phyloP scores from a whole-genome alignment of 1,140 invertebrate genomes.

The Zaprionus lachaisei region DNA sequence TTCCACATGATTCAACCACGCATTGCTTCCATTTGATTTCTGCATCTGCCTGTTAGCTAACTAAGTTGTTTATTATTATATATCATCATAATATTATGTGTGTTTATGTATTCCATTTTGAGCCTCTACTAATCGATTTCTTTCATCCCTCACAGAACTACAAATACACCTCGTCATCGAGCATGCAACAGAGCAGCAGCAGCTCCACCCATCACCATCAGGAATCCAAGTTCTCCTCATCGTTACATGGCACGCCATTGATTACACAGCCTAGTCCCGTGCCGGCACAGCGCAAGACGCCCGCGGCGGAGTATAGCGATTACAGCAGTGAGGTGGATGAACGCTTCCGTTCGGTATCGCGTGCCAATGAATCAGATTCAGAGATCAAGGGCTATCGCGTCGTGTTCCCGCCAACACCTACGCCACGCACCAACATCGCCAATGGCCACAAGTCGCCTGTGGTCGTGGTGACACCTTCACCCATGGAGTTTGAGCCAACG shows the following conservation, averaged over 20 bases:
- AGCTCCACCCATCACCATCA: slow-evolving; percentile 52
- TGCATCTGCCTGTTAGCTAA: slow-evolving; percentile 52
- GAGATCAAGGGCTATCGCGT: slow-evolving; percentile 86
- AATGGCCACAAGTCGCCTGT: slow-evolving; percentile 84
- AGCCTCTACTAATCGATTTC: neutral
- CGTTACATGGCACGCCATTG: slow-evolving; percentile 79
- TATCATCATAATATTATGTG: slow-evolving; percentile 5
- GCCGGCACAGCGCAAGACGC: slow-evolving; percentile 88
- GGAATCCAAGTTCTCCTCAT: slow-evolving; percentile 84
- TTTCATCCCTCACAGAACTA: slow-evolving; percentile 55
- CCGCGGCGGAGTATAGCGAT: slow-evolving; percentile 89
- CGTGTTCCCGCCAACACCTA: slow-evolving; percentile 86
- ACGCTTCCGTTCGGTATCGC: slow-evolving; percentile 87
- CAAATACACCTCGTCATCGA: slow-evolving; percentile 64
- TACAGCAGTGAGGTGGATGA: slow-evolving; percentile 91
- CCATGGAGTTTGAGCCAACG: slow-evolving; percentile 86
- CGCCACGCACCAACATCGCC: slow-evolving; percentile 77
- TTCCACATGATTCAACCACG: neutral
- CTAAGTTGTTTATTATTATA: neutral
- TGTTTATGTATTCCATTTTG: neutral
- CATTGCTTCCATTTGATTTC: neutral
- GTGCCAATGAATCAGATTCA: slow-evolving; percentile 85
- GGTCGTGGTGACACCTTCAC: slow-evolving; percentile 84
- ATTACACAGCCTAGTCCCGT: slow-evolving; percentile 84
- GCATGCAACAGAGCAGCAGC: slow-evolving; percentile 77